Evolutionary conservation across 2,797 vertebrate species (phyloP), one percentile per base, ranked within the genome.

Genomic region (Lycodopsis pacificus): DNA sequence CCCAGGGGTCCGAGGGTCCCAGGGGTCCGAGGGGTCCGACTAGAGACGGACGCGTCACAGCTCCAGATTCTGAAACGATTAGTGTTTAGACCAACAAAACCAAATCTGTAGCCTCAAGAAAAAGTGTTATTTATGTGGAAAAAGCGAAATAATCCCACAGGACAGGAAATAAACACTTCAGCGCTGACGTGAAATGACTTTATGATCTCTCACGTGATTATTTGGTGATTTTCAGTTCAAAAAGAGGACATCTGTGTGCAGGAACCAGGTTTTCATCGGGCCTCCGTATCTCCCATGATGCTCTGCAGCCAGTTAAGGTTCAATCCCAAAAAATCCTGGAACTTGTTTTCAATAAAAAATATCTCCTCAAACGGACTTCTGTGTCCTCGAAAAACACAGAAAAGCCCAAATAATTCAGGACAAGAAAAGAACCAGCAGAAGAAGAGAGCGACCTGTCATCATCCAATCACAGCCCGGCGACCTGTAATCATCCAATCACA

Each of bases 211-310:
- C 5, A 7, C 15, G 7, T 20, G 17, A 48, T 15, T 34, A 7
- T 49, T 4, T 14, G 11, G 13, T 61, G 12, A 36, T 19, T 27
- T 17, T 40, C n/a, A 12, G 54, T 54, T 54, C 5, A 54, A 15
- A 54, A 54, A 54, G 51, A 25, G 22, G 17, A 7, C 6, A 14
- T 7, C 2, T 13, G 34, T 5, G 1, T 10, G 11, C 4, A n/a
- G 14, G 54, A 62, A 42, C 34, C 72, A 15, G 5, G 20, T 0
- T 25, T 40, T 58, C 17, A 27, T 27, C 5, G 7, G 34, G 30
- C 5, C 20, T 7, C 56, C 46, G 27, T 6, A 11, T 62, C 59
- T 82, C 63, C 77, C 75, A 78, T 63, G 22, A 76, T 71, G 79
- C 69, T 65, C 19, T 61, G 34, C 59, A 22, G 8, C 25, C 42